phyloP scores from a whole-genome alignment of 2,113 vertebrate species.

The Camelus bactrianus region DNA sequence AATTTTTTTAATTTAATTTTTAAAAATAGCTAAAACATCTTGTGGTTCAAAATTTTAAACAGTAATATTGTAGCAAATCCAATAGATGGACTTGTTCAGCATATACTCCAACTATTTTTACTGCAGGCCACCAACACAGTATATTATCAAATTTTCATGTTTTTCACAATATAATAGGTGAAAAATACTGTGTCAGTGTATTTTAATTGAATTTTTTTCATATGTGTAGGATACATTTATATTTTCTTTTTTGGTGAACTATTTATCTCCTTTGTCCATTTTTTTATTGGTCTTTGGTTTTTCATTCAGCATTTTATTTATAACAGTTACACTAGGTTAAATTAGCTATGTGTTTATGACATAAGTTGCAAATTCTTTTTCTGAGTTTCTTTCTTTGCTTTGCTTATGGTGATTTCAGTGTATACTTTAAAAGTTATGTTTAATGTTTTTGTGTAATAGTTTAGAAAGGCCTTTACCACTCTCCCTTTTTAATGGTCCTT shows the following conservation, averaged over 20 bases:
- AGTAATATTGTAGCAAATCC: not conserved
- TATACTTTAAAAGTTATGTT: not conserved
- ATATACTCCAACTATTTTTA: not conserved
- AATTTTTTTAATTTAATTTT: not conserved
- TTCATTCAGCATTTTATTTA: conserved; percentile 26
- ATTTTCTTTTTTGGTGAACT: not conserved
- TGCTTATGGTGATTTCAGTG: not conserved
- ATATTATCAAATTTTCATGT: not conserved
- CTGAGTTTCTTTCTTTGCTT: not conserved
- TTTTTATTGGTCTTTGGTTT: not conserved
- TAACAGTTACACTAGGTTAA: not conserved
- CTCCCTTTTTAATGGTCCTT: not conserved
- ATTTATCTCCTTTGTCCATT: not conserved
- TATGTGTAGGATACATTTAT: not conserved
- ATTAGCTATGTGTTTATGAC: not conserved
- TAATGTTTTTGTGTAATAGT: not conserved
- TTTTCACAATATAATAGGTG: not conserved
- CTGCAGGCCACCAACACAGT: not conserved
- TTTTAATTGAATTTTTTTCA: not conserved
- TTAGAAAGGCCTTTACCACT: not conserved
- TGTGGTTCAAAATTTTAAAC: not conserved
- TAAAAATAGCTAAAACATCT: not conserved
- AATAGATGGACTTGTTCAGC: not conserved
- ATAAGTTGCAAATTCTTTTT: not conserved
- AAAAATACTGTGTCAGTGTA: not conserved